Conservation (phyloP, 1,140 invertebrate species). For the Hycleus cichorii region DNA sequence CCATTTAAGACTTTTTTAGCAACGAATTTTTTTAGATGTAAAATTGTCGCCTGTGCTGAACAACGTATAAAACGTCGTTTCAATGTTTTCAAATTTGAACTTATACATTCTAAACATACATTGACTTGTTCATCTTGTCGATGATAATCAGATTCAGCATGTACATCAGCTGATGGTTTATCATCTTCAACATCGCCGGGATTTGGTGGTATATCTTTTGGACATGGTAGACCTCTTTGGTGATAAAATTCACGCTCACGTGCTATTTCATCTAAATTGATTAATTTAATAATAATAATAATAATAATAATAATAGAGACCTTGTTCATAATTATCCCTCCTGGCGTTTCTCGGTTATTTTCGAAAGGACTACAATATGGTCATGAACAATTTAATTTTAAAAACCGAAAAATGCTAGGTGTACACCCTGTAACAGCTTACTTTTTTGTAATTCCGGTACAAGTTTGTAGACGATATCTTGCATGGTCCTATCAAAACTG, state of each 20-base stretch:
- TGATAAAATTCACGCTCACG: conserved; percentile 83
- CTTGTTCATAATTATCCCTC: neutral
- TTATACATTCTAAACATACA: conserved; percentile 81
- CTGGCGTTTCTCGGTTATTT: no score
- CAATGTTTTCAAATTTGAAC: conserved; percentile 72
- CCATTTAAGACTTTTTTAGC: conserved; percentile 88
- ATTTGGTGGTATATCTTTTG: conserved; percentile 75
- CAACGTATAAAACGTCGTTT: conserved; percentile 87
- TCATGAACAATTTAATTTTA: neutral
- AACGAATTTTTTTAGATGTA: conserved; percentile 95
- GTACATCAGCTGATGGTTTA: conserved; percentile 55
- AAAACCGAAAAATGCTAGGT: neutral
- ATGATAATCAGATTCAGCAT: conserved; percentile 85
- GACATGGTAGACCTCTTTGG: conserved; percentile 73
- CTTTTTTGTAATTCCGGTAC: conserved; percentile 87
- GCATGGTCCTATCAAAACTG: conserved; percentile 96
- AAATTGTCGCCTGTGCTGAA: conserved; percentile 93
- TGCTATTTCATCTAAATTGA: conserved; percentile 71
- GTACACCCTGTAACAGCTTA: conserved; percentile 42
- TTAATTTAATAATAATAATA: neutral
- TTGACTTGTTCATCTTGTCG: conserved; percentile 93
- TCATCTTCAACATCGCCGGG: conserved; percentile 55
- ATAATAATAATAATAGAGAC: no score
- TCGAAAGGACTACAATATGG: no score
- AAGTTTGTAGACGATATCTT: conserved; percentile 97